Evolutionary conservation across 2,888 invertebrate species (phyloP), one percentile per base, ranked within the genome.

Genomic region (Linyphia triangularis): DNA sequence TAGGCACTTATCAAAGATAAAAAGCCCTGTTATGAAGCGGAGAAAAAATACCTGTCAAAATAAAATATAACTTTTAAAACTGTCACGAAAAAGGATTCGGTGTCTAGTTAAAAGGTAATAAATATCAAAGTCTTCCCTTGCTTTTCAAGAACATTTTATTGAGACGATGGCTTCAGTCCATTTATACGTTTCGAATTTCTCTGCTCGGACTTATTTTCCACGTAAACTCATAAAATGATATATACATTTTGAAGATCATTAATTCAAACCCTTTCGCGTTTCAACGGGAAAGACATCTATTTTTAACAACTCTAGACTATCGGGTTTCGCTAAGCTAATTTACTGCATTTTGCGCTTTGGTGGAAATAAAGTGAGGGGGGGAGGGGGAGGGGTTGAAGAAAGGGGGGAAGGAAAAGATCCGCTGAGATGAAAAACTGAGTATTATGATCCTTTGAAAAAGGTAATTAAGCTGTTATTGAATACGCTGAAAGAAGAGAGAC

Each of bases 401-500:
- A 43, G 16, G 22, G 13, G 28, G 22, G 37, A n/a, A 40, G 10
- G 40, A 28, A 28, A 63, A 63, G 19, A 77, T 77, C 24, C 40
- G 28, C 26, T 43, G 40, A 26, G 61, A 61, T 61, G 72, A 37
- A 72, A 82, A 63, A 63, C 33, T 40, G 30, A n/a, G 82, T 40
- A 85, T 85, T 77, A 85, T 85, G 75, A 85, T 75, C 61, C 67
- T 83, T 65, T 75, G 59, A 40, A 85, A 85, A 77, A 85, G 77
- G 75, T 77, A 85, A 69, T 85, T 85, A 85, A 85, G 77, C 69
- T 77, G 84, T 85, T 85, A 85, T 85, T 77, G 84, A 85, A 85
- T 77, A 85, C 59, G 73, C 28, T 73, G 83, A 83, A 75, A 61
- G 70, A 70, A 22, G 30, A 57, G 40, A 59, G 63, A 82, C 33